Base-by-base conservation (phyloP, 2,888 invertebrate species). In the Drosophila borborema region DNA sequence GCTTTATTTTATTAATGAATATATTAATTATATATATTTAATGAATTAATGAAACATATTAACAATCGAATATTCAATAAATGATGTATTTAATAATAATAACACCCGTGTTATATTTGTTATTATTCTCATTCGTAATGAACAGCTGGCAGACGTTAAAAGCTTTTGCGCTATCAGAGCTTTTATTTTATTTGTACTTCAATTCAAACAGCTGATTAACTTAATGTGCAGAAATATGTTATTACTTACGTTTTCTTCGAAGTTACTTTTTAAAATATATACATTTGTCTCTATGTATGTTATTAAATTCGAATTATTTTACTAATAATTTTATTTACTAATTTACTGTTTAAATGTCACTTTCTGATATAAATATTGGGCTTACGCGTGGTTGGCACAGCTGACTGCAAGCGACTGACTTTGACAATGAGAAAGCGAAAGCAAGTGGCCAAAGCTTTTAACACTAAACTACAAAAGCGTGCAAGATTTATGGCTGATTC, bases 371-470 rank as follows among this genome's bases (percentile, higher is more conserved):
- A 12, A 10, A 46, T 4, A 34, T 41, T 18, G 36, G 70, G 40
- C 46, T 70, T 54, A 70, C 61, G 45, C 9, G 45, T 53, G 23
- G 41, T 46, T 40, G 4, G 12, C 10, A 28, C 61, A 61, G 68
- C 60, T 70, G 70, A 46, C 61, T 10, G 36, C 34, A 20, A 10
- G 12, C 45, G 28, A 69, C 61, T 70, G 53, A 54, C 45, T 53
- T 18, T 40, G 34, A 18, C 34, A 51, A 23, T 23, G 3, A 20
- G 5, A 49, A 49, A 55, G 55, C 66, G 18, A 28, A 34, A 18
- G 6, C 36, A 43, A 5, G 1, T 0, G 8, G 0, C 3, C 1
- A 40, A 14, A 20, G 28, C 14, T 38, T 38, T n/a, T 14, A 23
- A 40, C 69, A 69, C 69, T 43, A 3, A 1, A 0, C 36, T 28